Base-by-base conservation (phyloP, 1,140 invertebrate genomes). In the Heliothis subflexa region DNA sequence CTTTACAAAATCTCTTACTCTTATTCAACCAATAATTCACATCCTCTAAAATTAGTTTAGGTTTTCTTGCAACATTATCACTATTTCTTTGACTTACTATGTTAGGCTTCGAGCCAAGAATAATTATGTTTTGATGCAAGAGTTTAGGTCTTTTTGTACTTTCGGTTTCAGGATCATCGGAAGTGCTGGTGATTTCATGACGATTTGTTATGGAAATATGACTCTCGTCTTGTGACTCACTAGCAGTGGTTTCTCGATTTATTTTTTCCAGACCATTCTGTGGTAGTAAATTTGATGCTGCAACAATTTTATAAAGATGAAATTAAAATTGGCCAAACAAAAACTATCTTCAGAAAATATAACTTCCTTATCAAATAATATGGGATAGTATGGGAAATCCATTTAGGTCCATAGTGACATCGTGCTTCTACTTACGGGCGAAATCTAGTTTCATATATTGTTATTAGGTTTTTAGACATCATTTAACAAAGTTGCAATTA, bases 1-100 rank as follows among this genome's bases (percentile, higher is more conserved):
- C 52, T 14, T 81, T 57, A 81, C 90, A 92, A 78, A 81, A 91
- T 70, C 83, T 83, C 47, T 71, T 79, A 52, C 78, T 83, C 28
- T 61, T 83, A 9, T 72, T 68, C 71, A 90, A 80, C 75, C 85
- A 84, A 33, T 68, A 49, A n/a, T 54, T 70, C 40, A 88, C 71
- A 74, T 86, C 78, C 72, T 78, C 54, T 49, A 90, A 54, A 3
- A 14, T n/a, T 16, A 90, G 68, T 52, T 80, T 85, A 12, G 59
- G 18, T n/a, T 54, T 40, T 52, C 33, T 52, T 33, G 25, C 28
- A 50, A 13, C 9, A 2, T 52, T 18, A 10, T 18, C 28, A 13
- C 33, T 50, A 10, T n/a, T 62, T 33, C 12, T 50, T n/a, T 64
- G 12, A 75, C 10, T 54, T 7, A 28, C 5, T 16, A 10, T 50